Evolutionary conservation across 2,113 vertebrate species (phyloP), one percentile per base, ranked within the genome.

Genomic region (Lathamus discolor): DNA sequence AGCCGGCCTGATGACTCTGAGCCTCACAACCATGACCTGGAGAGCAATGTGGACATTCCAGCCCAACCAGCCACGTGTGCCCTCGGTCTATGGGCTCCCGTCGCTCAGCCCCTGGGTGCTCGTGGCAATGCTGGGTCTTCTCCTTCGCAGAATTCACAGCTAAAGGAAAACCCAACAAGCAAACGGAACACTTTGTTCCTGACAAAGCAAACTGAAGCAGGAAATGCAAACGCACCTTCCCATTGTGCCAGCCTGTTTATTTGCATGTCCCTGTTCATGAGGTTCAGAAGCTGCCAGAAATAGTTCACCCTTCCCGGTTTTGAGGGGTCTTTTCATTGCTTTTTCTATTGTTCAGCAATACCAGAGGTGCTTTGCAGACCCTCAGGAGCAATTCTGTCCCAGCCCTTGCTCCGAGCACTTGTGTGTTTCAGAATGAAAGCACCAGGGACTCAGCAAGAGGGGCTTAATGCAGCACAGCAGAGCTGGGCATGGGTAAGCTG

Each of bases 251-350:
- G 5, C 51, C 69, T 33, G 51, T 83, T 18, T 3, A 1, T 41
- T 22, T n/a, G 10, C 4, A 7, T 2, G 41, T 27, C 35, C 41
- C 28, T 46, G 33, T 29, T 51, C 1, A 0, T 2, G 23, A 0
- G 2, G 7, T 57, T 69, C 9, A 2, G 44, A 74, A 70, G 24
- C 51, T 25, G 4, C 20, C 9, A 44, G 29, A 29, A 29, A 29
- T 22, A n/a, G 6, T 28, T 48, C n/a, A 20, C 59, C 43, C 62
- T 43, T 83, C 31, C 64, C 2, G 0, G 11, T 48, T 84, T 31
- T 39, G 37, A 28, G 31, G 16, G 20, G 46, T 10, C 10, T 35
- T 44, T 59, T 59, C 35, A 29, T 11, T 86, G 35, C 7, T 64
- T 69, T 74, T 23, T 41, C 6, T 10, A 4, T 5, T 0, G 1